These are phyloP conservation scores for Oreochromis spilurus DNA, from an alignment of 2,113 vertebrate species.

Conservation along the genomic window DNA sequence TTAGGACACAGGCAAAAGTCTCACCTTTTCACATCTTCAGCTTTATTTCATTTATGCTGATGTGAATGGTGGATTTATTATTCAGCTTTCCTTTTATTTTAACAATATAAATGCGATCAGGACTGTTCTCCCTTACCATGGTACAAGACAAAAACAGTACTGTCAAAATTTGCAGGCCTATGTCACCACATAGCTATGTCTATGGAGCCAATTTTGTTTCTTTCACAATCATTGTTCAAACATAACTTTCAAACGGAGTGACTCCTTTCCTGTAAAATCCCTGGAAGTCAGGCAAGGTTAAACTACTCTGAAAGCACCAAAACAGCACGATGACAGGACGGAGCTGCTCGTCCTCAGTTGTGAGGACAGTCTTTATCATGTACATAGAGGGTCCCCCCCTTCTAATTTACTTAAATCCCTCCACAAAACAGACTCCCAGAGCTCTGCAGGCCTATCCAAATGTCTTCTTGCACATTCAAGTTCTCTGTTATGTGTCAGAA, in stretches of 20 bases:
- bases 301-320: not conserved
- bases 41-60: not conserved
- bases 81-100: not conserved
- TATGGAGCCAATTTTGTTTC: not conserved
- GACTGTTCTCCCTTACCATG: not conserved
- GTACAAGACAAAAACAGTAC: not conserved
- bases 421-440: not conserved
- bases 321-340: not conserved
- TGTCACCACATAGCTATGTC: not conserved
- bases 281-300: not conserved
- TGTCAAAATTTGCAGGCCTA: not conserved
- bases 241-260: not conserved
- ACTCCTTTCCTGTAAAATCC: not conserved
- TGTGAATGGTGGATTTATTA: not conserved
- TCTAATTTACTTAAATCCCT: not conserved
- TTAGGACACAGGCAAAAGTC: not conserved
- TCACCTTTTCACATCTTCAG: not conserved
- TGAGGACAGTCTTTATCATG: not conserved
- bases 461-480: not conserved
- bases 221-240: not conserved
- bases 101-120: not conserved
- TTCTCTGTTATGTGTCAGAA: not conserved
- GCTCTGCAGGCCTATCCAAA: not conserved
- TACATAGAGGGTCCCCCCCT: not conserved
- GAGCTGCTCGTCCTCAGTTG: not conserved